phyloP scores from a whole-genome alignment of 2,113 vertebrate species.

The Chaetodon trifascialis region DNA sequence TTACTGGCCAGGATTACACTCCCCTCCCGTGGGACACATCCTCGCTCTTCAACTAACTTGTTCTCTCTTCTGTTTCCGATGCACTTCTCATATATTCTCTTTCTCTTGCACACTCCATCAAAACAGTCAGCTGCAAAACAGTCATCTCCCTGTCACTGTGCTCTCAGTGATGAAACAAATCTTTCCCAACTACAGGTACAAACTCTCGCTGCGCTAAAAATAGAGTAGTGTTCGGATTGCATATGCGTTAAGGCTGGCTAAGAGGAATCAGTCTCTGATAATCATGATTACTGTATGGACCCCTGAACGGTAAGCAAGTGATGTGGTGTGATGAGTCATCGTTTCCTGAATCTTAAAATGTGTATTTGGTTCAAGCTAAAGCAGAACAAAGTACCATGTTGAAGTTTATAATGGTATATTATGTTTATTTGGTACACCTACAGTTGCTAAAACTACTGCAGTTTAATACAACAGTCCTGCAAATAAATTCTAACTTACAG shows the following conservation, averaged over 20 bases:
- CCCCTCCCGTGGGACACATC: conserved; percentile 35
- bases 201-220: conserved; percentile 70
- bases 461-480: no score
- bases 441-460: no score
- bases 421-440: background rate
- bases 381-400: background rate
- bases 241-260: background rate
- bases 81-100: conserved; percentile 31
- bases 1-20: conserved; percentile 71
- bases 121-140: conserved; percentile 17
- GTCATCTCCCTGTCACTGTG: conserved; percentile 11
- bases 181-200: background rate
- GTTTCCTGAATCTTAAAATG: no score
- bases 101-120: conserved; percentile 31
- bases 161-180: conserved; percentile 4
- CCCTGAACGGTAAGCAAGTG: background rate
- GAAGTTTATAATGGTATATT: no score
- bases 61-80: conserved; percentile 35
- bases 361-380: no score
- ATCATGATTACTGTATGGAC: background rate
- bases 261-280: conserved; percentile 1
- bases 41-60: conserved; percentile 41
- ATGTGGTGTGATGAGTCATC: background rate
- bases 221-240: conserved; percentile 53
- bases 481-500: background rate